Conservation (phyloP, 1,140 invertebrate genomes). For the Nymphalis io region DNA sequence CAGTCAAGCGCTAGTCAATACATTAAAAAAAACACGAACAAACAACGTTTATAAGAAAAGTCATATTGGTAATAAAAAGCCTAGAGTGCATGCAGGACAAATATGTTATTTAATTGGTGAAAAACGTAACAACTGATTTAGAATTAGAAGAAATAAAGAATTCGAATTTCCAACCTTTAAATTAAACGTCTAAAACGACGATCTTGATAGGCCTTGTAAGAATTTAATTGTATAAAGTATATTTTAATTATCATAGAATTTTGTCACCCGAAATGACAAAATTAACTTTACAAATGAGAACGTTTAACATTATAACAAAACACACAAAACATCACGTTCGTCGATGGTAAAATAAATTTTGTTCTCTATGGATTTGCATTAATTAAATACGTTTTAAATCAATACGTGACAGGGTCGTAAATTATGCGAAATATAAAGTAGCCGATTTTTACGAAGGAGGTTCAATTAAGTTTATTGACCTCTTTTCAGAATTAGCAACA, state of each 20-base stretch:
- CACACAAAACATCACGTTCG: neutral
- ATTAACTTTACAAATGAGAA: neutral
- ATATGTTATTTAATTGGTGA: too few species aligned
- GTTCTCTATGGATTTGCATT: slow-evolving; percentile 17
- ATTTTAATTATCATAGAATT: neutral
- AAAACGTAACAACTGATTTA: too few species aligned
- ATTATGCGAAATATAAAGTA: slow-evolving; percentile 29
- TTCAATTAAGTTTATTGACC: slow-evolving; percentile 20
- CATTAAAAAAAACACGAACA: too few species aligned
- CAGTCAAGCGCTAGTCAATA: too few species aligned
- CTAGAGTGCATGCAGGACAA: too few species aligned
- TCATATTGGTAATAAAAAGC: too few species aligned
- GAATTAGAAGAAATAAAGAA: too few species aligned
- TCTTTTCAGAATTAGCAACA: neutral
- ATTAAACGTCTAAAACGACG: too few species aligned
- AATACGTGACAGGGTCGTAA: slow-evolving; percentile 27
- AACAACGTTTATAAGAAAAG: too few species aligned
- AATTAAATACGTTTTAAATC: slow-evolving; percentile 25
- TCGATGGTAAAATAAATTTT: slow-evolving; percentile 13
- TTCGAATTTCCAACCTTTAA: too few species aligned
- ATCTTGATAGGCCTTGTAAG: too few species aligned
- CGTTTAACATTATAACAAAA: neutral
- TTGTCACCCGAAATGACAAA: neutral
- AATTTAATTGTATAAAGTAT: neutral
- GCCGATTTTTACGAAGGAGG: neutral